Base-by-base conservation (phyloP, 2,888 invertebrate genomes). In the Limenitis arthemis region DNA sequence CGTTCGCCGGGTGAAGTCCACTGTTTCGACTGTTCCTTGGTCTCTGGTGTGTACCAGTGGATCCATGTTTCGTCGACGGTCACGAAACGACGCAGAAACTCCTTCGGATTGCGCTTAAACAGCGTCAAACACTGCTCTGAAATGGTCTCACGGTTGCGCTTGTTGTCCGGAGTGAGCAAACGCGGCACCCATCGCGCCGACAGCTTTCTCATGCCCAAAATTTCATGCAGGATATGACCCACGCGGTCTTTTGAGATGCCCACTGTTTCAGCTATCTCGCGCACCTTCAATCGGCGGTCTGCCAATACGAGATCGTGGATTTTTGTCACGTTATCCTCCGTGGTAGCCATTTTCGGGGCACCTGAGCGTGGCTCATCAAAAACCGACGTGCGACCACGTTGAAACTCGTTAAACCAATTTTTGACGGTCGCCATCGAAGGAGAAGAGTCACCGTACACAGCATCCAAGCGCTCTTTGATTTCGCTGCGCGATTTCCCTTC, bases 171-270 rank as follows among this genome's bases (percentile, higher is more conserved):
- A 54, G 64, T 66, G 58, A 64, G 64, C 55, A 69, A 66, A 59
- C 63, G 69, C 59, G 68, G 68, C 65, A 71, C 66, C 68, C 67
- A 70, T 64, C 68, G 49, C 44, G 65, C 67, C 47, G 62, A 67
- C 38, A 69, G 57, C 62, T 70, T 69, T 61, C 51, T 66, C 66
- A 69, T 64, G 51, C 58, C 61, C 42, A 53, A 49, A n/a, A 37
- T 38, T 43, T 43, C 36, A 36, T 30, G 44, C 39, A 12, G 39
- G n/a, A n/a, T n/a, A n/a, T n/a, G n/a, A n/a, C n/a, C n/a, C n/a
- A n/a, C n/a, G n/a, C n/a, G n/a, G n/a, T n/a, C n/a, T n/a, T n/a
- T n/a, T n/a, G n/a, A n/a, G n/a, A n/a, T n/a, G n/a, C n/a, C n/a
- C n/a, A n/a, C n/a, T n/a, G n/a, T n/a, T n/a, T n/a, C n/a, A n/a